phyloP scores from a whole-genome alignment of 2,797 vertebrate species.

The Delichon dasypus region DNA sequence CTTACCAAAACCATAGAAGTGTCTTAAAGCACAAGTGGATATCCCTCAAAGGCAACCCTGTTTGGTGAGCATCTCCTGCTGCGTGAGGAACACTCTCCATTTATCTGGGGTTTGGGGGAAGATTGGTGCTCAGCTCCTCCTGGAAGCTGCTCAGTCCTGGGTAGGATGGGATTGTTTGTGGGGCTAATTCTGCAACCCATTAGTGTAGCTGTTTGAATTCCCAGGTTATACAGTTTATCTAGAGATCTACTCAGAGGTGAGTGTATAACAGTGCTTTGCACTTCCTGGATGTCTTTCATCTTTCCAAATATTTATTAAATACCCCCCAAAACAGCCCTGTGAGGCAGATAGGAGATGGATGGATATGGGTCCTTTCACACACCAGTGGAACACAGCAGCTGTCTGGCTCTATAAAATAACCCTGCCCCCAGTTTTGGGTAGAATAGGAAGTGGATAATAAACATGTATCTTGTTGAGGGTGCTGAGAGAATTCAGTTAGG shows the following conservation, averaged over 20 bases:
- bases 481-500: not conserved
- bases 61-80: not conserved
- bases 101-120: not conserved
- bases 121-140: not conserved
- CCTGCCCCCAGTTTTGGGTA: not conserved
- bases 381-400: not conserved
- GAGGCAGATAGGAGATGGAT: not conserved
- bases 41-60: not conserved
- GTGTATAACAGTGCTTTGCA: not conserved
- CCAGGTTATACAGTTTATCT: not conserved
- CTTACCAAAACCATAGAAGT: not conserved
- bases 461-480: not conserved
- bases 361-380: not conserved
- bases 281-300: conserved; percentile 19
- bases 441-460: conserved; percentile 43
- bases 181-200: not conserved
- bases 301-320: conserved; percentile 57
- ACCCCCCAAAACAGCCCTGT: not conserved
- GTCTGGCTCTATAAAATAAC: not conserved
- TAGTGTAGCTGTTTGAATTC: not conserved
- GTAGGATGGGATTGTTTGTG: accelerated
- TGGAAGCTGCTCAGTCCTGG: not conserved
- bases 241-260: not conserved
- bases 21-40: not conserved
- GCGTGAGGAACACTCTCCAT: not conserved